Evolutionary conservation across 2,113 vertebrate genomes (phyloP).

Genomic region (Lepisosteus oculatus): DNA sequence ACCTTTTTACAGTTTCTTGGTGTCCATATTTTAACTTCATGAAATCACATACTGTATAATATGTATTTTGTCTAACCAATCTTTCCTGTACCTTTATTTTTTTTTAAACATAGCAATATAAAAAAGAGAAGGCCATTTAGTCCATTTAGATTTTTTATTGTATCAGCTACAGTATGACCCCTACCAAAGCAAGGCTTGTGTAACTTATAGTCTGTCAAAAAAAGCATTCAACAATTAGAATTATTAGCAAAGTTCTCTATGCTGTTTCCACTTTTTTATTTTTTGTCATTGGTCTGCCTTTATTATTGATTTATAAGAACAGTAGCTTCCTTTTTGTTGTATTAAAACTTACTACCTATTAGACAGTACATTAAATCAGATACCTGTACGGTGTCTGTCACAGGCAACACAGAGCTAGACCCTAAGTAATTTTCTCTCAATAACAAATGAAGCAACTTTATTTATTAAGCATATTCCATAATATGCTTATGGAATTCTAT

Average conservation of each 20-base stretch:
- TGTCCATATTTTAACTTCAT: too few species aligned
- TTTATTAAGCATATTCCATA: too few species aligned
- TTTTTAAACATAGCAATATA: background rate
- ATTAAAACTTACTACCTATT: constrained; percentile 47
- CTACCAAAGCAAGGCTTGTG: background rate
- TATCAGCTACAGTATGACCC: background rate
- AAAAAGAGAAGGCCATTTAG: too few species aligned
- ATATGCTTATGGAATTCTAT: too few species aligned
- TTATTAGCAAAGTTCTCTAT: background rate
- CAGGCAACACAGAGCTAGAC: too few species aligned
- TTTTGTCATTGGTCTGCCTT: constrained; percentile 53
- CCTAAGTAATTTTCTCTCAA: too few species aligned
- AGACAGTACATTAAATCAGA: too few species aligned
- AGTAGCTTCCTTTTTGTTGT: constrained; percentile 63
- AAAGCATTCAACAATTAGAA: background rate
- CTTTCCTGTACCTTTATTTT: background rate
- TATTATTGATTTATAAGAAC: constrained; percentile 60
- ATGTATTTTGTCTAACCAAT: too few species aligned
- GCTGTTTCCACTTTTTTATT: constrained; percentile 24
- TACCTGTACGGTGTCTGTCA: too few species aligned
- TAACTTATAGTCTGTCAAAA: background rate
- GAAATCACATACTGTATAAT: too few species aligned
- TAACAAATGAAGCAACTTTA: too few species aligned
- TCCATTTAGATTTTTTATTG: background rate
- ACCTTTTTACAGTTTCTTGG: too few species aligned